Evolutionary conservation across 2,113 vertebrate species (phyloP), one percentile per base, ranked within the genome.

Genomic region (Dicerorhinus sumatrensis): DNA sequence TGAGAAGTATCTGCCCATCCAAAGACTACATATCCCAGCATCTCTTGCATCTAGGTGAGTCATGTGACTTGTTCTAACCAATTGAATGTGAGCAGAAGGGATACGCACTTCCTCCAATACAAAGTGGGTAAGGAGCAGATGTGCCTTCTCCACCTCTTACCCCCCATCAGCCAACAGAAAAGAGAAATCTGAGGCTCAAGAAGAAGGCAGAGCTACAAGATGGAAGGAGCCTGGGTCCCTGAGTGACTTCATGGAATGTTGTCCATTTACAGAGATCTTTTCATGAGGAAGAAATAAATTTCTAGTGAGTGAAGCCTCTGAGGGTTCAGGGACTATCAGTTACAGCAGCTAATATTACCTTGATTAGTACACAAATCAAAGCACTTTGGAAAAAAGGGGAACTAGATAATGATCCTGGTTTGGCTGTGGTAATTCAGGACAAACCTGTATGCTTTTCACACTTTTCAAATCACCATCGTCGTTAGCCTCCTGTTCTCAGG

Each of bases 301-400:
- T 65, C 48, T 80, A 21, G 10, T 51, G 6, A 13, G 14, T 29
- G 42, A 85, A 81, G n/a, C 18, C 67, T 20, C 18, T 84, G 20
- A 67, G 60, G 60, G 31, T 70, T 70, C 90, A 36, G 21, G 60
- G 36, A 88, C 56, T 48, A 39, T 29, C 8, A 20, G 39, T 51
- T 51, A 60, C 13, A 81, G 31, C 16, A 23, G 25, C 31, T 91
- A 46, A 75, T 23, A 42, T 9, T 63, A 69, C 10, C 46, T 75
- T 33, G 10, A 65, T 77, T 25, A 67, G 16, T 56, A 73, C 21
- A 94, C 63, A 85, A 54, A 76, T 14, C 51, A 94, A 98, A 90
- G 14, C 27, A 77, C 23, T 95, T 67, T 54, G 3, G 13, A 42
- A 79, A 36, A 82, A 77, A 42, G 8, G 14, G 91, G 20, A 42